Percentiles rank a stretch among this genome's conserved stretches.
phyloP scores from a whole-genome alignment of 2,113 vertebrate species.

The Bungarus multicinctus region DNA sequence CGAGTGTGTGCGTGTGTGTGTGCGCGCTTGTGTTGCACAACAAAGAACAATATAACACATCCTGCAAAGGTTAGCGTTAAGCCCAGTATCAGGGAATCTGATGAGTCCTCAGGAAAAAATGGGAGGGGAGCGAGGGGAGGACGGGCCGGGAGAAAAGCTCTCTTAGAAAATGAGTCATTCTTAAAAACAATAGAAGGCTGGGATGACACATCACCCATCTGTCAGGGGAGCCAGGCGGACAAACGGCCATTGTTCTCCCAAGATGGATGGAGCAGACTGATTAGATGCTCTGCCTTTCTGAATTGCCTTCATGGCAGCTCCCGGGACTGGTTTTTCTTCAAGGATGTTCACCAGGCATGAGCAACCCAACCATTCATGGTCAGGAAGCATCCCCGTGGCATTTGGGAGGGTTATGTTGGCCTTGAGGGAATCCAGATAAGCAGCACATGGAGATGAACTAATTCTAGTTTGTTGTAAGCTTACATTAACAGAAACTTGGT shows the following conservation, averaged over 20 bases:
- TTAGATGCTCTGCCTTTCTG: slow-evolving; percentile 38
- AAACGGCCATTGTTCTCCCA: slow-evolving; percentile 38
- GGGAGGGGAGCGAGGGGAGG: background rate
- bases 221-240: background rate
- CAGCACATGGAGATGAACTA: background rate
- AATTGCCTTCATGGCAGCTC: slow-evolving; percentile 33
- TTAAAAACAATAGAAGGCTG: background rate
- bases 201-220: background rate
- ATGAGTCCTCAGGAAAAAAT: background rate
- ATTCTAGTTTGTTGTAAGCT: background rate
- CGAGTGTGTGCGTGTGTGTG: background rate
- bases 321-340: slow-evolving; percentile 31
- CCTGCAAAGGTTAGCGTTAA: slow-evolving; percentile 25
- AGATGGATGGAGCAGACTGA: slow-evolving; percentile 45
- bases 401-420: background rate
- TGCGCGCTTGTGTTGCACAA: background rate
- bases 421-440: background rate
- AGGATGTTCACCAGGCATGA: background rate
- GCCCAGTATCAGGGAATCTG: slow-evolving; percentile 10
- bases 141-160: slow-evolving; percentile 20
- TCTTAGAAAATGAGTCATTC: background rate
- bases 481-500: background rate
- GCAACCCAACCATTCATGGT: background rate
- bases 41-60: slow-evolving; percentile 29
- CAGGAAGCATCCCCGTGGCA: background rate